Evolutionary conservation across 2,888 invertebrate species (phyloP).

Genomic region (Troglohyphantes excavatus): DNA sequence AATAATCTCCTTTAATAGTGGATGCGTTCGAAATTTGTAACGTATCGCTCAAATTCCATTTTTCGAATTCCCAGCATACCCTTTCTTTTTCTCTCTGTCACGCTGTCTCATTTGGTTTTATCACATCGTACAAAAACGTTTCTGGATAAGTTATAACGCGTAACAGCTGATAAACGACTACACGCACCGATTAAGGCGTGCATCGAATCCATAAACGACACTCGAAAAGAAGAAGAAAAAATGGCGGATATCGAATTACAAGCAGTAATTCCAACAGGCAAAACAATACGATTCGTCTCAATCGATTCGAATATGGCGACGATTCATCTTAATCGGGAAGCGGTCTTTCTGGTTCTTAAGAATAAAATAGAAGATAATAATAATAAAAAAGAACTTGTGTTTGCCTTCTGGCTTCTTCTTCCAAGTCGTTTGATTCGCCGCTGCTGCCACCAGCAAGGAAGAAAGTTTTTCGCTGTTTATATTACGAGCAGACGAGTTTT

Average conservation of each 20-base stretch:
- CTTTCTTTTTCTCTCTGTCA: not conserved
- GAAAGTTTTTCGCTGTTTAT: not conserved
- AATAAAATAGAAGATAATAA: not conserved
- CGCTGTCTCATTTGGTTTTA: not conserved
- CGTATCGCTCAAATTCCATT: too few species aligned
- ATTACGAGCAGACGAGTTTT: not conserved
- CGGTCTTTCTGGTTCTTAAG: constrained; percentile 39
- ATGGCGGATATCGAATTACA: constrained; percentile 35
- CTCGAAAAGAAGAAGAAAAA: not conserved
- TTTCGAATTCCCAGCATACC: too few species aligned
- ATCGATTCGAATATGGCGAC: constrained; percentile 12
- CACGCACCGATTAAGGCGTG: constrained; percentile 13
- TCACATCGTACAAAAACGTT: constrained; percentile 17
- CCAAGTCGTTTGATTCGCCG: constrained; percentile 13
- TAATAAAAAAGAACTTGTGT: not conserved
- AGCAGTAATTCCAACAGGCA: not conserved
- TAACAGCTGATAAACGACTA: constrained; percentile 14
- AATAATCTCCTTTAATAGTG: too few species aligned
- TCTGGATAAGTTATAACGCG: constrained; percentile 10
- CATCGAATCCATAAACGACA: constrained; percentile 21
- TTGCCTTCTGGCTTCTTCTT: not conserved
- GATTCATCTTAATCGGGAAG: constrained; percentile 52
- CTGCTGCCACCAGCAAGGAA: constrained; percentile 2
- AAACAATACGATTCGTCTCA: constrained; percentile 31
- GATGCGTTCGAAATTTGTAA: too few species aligned